Conservation (phyloP, 2,113 vertebrate genomes). For the Galeopterus variegatus region DNA sequence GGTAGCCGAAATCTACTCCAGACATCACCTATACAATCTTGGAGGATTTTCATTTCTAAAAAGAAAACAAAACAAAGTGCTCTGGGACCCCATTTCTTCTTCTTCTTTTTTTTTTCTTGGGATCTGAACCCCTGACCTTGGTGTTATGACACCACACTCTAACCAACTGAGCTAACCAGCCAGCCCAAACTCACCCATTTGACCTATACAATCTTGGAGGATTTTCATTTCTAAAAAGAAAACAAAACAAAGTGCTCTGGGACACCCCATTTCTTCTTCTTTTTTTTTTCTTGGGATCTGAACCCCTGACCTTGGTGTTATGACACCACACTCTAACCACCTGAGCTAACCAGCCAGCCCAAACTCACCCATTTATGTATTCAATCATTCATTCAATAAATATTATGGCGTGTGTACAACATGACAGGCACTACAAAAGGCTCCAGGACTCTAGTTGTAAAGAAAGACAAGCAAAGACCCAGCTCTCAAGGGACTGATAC, state of each 20-base stretch:
- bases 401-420: background rate
- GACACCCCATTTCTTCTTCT: background rate
- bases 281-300: no score
- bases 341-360: no score
- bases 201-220: background rate
- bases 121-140: no score
- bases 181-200: background rate
- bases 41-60: conserved; percentile 38
- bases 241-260: conserved; percentile 2
- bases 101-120: no score
- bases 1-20: background rate
- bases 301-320: no score
- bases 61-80: conserved; percentile 40
- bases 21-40: background rate
- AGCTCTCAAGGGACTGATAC: background rate
- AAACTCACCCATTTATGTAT: background rate
- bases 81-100: background rate
- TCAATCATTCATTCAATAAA: background rate
- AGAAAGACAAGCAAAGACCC: background rate
- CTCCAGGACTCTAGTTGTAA: background rate
- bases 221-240: conserved; percentile 57
- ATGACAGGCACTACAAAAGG: background rate
- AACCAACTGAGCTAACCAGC: no score
- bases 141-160: no score
- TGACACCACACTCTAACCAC: no score